phyloP scores from a whole-genome alignment of 2,797 vertebrate species.

The Ispidina lecontei region DNA sequence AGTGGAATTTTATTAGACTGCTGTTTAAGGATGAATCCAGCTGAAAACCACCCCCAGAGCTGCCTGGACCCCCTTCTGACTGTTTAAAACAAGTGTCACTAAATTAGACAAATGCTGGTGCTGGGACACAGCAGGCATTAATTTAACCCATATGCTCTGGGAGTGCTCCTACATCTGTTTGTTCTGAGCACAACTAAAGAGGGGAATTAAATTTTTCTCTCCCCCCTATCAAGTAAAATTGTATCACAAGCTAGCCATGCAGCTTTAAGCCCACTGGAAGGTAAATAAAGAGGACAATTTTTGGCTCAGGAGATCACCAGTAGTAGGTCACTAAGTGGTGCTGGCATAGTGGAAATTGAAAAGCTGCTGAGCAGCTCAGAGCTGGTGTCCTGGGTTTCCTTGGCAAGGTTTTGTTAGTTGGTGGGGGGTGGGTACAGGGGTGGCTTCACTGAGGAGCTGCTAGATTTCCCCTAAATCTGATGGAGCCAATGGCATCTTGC shows the following conservation, averaged over 20 bases:
- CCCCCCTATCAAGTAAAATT: not conserved
- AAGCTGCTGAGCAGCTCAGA: not conserved
- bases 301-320: not conserved
- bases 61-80: conserved; percentile 32
- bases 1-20: conserved; percentile 27
- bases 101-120: conserved; percentile 58
- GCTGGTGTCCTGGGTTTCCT: not conserved
- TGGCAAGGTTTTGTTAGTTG: not conserved
- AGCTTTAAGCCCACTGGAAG: not conserved
- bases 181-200: conserved; percentile 41
- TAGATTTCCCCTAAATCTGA: rapidly evolving
- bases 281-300: not conserved
- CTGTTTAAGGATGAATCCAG: conserved; percentile 51
- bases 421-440: not conserved
- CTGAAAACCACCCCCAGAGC: conserved; percentile 51
- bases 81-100: conserved; percentile 58
- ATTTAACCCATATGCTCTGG: conserved; percentile 72
- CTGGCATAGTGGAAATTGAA: not conserved
- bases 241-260: not conserved
- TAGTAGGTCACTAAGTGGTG: not conserved
- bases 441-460: not conserved
- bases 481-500: not conserved
- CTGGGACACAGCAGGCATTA: conserved; percentile 64
- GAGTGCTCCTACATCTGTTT: conserved; percentile 56
- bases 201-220: not conserved